These are phyloP conservation scores for Amphiduros pacificus DNA, from an alignment of 2,888 invertebrate species.

Conservation along the genomic window DNA sequence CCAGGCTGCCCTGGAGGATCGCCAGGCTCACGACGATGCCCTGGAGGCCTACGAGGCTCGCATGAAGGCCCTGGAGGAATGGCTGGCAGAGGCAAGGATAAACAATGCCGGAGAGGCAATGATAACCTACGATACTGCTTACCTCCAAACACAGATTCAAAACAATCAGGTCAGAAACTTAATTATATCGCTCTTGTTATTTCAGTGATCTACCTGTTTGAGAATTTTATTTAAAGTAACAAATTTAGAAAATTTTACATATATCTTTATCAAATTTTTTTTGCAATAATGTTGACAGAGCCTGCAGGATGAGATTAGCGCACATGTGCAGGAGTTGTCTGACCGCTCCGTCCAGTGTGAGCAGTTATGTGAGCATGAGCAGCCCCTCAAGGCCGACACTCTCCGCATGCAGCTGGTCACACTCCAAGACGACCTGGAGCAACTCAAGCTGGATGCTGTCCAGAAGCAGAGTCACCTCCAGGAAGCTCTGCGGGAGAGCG, in stretches of 20 bases:
- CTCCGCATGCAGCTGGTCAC: slow-evolving; percentile 40
- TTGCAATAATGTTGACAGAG: too few relatives aligned
- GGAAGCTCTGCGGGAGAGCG: slow-evolving; percentile 42
- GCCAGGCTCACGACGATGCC: neutral
- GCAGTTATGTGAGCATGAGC: slow-evolving; percentile 41
- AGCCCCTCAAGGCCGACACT: slow-evolving; percentile 38
- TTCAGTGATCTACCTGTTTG: neutral
- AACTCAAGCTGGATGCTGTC: slow-evolving; percentile 43
- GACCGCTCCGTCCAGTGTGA: slow-evolving; percentile 53
- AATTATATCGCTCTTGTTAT: neutral
- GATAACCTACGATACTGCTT: slow-evolving; percentile 35
- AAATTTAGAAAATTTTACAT: neutral
- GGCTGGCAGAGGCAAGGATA: slow-evolving; percentile 45
- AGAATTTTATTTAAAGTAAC: neutral
- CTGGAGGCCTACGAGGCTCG: slow-evolving; percentile 41
- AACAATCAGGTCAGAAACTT: slow-evolving; percentile 37
- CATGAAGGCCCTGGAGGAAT: slow-evolving; percentile 42
- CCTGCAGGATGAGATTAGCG: slow-evolving; percentile 44
- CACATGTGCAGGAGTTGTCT: slow-evolving; percentile 42
- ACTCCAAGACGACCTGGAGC: slow-evolving; percentile 41
- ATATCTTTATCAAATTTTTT: neutral
- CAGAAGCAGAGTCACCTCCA: slow-evolving; percentile 37
- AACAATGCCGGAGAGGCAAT: slow-evolving; percentile 38
- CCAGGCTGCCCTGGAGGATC: slow-evolving; percentile 7
- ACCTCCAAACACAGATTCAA: slow-evolving; percentile 40